Evolutionary conservation across 2,113 vertebrate genomes (phyloP).

Genomic region (Chroicocephalus ridibundus): DNA sequence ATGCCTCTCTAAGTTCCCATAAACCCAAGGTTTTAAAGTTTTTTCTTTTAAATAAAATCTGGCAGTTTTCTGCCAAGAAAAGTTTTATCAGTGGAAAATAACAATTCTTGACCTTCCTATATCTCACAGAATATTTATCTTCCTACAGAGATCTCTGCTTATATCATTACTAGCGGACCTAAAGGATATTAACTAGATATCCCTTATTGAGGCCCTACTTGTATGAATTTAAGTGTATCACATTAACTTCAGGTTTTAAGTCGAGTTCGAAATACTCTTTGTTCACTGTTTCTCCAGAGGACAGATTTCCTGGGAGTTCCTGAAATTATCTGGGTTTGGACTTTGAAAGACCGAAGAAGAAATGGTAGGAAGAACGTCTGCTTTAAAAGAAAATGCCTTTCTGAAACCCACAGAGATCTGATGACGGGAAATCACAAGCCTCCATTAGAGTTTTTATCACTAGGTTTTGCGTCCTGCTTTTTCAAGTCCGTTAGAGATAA

Average conservation of each 20-base stretch:
- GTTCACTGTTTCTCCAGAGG: neutral
- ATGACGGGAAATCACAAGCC: neutral
- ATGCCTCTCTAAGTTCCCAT: constrained; percentile 66
- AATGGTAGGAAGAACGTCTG: neutral
- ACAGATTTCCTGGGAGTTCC: constrained; percentile 8
- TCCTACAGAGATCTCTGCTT: constrained; percentile 43
- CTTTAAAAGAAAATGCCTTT: neutral
- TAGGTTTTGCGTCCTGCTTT: neutral
- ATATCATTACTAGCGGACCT: constrained; percentile 9
- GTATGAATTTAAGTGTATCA: neutral
- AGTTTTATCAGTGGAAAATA: constrained; percentile 69
- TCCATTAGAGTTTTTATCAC: neutral
- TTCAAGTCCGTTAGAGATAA: neutral
- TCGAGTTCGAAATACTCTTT: constrained; percentile 6
- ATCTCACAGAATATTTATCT: constrained; percentile 60
- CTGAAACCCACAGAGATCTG: neutral
- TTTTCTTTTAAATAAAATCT: constrained; percentile 63
- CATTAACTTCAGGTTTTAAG: constrained; percentile 1
- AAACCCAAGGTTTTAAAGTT: constrained; percentile 53
- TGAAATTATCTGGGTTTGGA: neutral
- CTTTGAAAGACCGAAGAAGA: neutral
- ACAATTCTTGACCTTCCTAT: constrained; percentile 54
- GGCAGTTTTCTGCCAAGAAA: constrained; percentile 40
- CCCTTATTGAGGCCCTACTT: neutral
- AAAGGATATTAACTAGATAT: constrained; percentile 30